These are phyloP conservation scores for Argyresthia albistria DNA, from an alignment of 2,888 invertebrate species.

Conservation along the genomic window DNA sequence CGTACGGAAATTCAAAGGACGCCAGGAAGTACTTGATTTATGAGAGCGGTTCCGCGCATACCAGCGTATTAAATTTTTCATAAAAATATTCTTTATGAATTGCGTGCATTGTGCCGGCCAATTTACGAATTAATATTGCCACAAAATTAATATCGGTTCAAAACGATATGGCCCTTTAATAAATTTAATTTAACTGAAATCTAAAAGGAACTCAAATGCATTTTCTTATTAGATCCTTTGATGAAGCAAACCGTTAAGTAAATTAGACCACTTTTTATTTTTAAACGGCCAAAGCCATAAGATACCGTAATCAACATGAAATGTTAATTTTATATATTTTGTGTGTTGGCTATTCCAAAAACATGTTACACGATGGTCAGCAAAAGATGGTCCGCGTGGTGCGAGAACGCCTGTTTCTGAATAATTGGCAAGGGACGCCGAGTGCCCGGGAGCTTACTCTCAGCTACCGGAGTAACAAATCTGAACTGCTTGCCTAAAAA, in stretches of 20 bases:
- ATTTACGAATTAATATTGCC: conserved; percentile 20
- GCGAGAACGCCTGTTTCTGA: conserved; percentile 31
- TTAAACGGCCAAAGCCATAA: too few relatives aligned
- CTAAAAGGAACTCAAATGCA: too few relatives aligned
- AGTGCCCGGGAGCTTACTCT: too few relatives aligned
- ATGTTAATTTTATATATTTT: background rate
- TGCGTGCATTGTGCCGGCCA: conserved; percentile 27
- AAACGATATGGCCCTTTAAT: too few relatives aligned
- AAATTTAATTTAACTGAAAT: too few relatives aligned
- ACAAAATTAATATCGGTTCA: too few relatives aligned
- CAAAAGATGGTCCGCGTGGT: background rate
- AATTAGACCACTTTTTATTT: too few relatives aligned
- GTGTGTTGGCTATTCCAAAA: background rate
- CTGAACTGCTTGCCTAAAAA: too few relatives aligned
- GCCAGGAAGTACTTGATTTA: conserved; percentile 63
- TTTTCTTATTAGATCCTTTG: too few relatives aligned
- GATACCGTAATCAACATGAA: too few relatives aligned
- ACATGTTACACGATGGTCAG: background rate
- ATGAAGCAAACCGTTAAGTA: too few relatives aligned
- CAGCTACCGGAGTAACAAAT: too few relatives aligned
- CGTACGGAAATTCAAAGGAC: conserved; percentile 58
- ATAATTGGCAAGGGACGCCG: conserved; percentile 41
- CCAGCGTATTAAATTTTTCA: conserved; percentile 57
- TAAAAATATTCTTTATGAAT: conserved; percentile 59
- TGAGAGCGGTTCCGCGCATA: conserved; percentile 49